Base-by-base conservation (phyloP, 2,888 invertebrate genomes). In the Corbicula japonica region DNA sequence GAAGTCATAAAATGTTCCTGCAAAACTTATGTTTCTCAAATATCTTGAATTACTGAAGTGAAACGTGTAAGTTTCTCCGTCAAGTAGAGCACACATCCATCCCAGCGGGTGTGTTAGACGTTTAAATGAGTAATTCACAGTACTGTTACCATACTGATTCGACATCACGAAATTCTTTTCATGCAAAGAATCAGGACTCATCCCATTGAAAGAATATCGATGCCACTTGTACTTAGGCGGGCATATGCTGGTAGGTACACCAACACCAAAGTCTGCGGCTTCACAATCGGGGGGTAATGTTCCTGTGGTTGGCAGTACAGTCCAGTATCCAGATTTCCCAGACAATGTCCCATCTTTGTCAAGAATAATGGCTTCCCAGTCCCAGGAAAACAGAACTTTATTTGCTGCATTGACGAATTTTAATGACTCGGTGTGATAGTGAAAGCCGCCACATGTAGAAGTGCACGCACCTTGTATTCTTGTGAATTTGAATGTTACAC, bases 21-120 rank as follows among this genome's bases (percentile, higher is more conserved):
- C 74, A 63, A 87, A 92, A 50, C 90, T 89, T 71, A 92, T 87
- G 65, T 93, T 93, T n/a, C n/a, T n/a, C n/a, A n/a, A n/a, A n/a
- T n/a, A n/a, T n/a, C n/a, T n/a, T n/a, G n/a, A 90, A 62, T 91
- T 83, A 5, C 88, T 85, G 68, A 90, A 92, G 34, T 63, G 60
- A 32, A 92, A 87, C 2, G 23, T 50, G 62, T 84, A 80, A 0
- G 80, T 83, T 30, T 83, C 76, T 6, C 85, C 87, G 58, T 78
- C 85, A 30, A 87, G 76, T 12, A 92, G 58, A 8, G 85, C 71
- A 12, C 80, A 75, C 85, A 88, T 86, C 92, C 92, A 92, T 8
- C 92, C 93, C 1, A 69, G 26, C n/a, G 69, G 72, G 79, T 92
- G 92, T 4, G 90, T 90, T 32, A 91, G 80, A 15, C 89, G 78